Evolutionary conservation across 2,888 invertebrate species (phyloP).

Genomic region (Pachycephus smyrnensis): DNA sequence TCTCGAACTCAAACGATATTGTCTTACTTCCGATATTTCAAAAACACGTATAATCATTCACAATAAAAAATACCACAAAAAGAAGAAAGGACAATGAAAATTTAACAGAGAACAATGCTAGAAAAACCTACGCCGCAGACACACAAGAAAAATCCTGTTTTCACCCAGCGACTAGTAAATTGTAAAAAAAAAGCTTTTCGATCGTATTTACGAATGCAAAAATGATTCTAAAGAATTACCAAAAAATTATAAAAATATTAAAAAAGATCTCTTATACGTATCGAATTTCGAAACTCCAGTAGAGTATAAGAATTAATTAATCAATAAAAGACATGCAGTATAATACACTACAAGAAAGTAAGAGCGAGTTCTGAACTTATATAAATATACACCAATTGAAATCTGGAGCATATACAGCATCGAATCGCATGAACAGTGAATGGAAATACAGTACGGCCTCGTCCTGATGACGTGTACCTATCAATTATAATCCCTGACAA

Average conservation of each 20-base stretch:
- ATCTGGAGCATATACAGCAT: slow-evolving; percentile 4
- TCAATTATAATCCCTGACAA: neutral
- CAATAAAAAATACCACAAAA: neutral
- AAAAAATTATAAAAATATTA: neutral
- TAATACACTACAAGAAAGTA: neutral
- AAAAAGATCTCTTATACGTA: neutral
- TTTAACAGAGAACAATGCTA: too few relatives aligned
- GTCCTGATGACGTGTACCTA: neutral
- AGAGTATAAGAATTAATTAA: neutral
- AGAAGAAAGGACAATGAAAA: neutral
- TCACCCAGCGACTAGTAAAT: neutral
- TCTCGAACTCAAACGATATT: neutral
- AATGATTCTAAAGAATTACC: neutral
- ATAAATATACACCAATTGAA: neutral
- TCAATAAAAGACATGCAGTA: neutral
- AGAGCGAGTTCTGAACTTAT: neutral
- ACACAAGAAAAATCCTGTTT: neutral
- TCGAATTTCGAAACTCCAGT: neutral
- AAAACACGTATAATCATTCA: neutral
- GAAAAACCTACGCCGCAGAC: neutral
- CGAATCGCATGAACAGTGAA: slow-evolving; percentile 5
- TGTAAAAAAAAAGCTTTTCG: neutral
- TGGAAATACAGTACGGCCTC: slow-evolving; percentile 10
- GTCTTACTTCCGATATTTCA: neutral
- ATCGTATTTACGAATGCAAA: neutral